Base-by-base conservation (phyloP, 2,888 invertebrate genomes). In the Nematopogon swammerdamellus region DNA sequence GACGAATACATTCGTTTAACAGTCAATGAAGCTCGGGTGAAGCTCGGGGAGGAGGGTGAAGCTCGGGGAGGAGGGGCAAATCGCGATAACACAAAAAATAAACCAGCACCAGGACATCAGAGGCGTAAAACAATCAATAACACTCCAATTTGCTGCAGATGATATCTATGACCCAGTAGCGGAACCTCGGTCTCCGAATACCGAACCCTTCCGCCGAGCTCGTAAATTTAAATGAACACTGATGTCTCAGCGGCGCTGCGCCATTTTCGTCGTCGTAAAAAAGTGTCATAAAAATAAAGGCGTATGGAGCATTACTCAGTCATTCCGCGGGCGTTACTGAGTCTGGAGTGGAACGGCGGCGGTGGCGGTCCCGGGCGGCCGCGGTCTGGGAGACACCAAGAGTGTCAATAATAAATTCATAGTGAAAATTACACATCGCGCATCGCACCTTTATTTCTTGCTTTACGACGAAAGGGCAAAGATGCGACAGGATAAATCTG, bases 341-440 rank as follows among this genome's bases (percentile, higher is more conserved):
- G 36, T 8, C 25, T 25, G n/a, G n/a, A n/a, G n/a, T n/a, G n/a
- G n/a, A n/a, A n/a, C n/a, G n/a, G 11, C 36, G 8, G 5, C 25
- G 36, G 36, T 14, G 36, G 14, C n/a, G 11, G 36, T 36, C 36
- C 11, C 36, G 36, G 3, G 36, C 36, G 36, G 14, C 36, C 36
- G 36, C 36, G 36, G 14, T 14, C 36, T 36, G 36, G 25, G 25
- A 36, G 11, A 36, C 36, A 14, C 8, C 36, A 14, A 36, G 11
- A 36, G 36, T 36, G 20, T 53, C 53, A 55, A 56, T 58, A 56
- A 60, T 59, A 55, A 58, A 58, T 59, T 57, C 60, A 58, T 57
- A 56, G 59, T 56, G 55, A 58, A 58, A 59, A 60, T 59, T 57
- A 57, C 59, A 57, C 55, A 57, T 55, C 30, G 45, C 45, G 44